Evolutionary conservation across 2,113 vertebrate species (phyloP).

Genomic region (Colinus virginianus): DNA sequence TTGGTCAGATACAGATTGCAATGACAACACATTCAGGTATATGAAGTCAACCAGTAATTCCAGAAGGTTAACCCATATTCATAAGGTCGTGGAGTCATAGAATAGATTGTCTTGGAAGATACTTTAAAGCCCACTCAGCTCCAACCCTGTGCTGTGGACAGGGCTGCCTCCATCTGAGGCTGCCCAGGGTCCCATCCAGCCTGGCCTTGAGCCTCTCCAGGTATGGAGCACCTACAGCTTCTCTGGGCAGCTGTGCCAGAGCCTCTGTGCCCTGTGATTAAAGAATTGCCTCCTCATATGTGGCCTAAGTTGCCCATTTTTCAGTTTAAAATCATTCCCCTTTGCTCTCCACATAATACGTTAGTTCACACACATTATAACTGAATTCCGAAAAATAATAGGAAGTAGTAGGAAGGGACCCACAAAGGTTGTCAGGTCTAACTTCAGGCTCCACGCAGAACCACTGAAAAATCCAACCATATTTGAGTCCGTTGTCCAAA

Average conservation of each 20-base stretch:
- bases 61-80: background rate
- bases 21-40: background rate
- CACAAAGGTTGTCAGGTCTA: background rate
- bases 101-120: background rate
- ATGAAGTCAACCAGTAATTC: background rate
- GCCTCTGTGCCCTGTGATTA: background rate
- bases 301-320: background rate
- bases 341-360: background rate
- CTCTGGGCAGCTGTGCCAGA: background rate
- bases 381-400: background rate
- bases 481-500: background rate
- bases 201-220: background rate
- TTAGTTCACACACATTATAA: background rate
- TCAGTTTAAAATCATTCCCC: background rate
- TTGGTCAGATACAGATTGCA: background rate
- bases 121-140: no score
- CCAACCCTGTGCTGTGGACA: background rate
- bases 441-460: background rate
- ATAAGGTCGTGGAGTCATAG: background rate
- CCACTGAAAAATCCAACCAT: background rate
- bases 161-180: background rate
- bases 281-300: background rate
- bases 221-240: background rate
- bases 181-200: background rate
- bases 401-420: background rate